Evolutionary conservation across 2,797 vertebrate species (phyloP).

Genomic region (Semaprochilodus insignis): DNA sequence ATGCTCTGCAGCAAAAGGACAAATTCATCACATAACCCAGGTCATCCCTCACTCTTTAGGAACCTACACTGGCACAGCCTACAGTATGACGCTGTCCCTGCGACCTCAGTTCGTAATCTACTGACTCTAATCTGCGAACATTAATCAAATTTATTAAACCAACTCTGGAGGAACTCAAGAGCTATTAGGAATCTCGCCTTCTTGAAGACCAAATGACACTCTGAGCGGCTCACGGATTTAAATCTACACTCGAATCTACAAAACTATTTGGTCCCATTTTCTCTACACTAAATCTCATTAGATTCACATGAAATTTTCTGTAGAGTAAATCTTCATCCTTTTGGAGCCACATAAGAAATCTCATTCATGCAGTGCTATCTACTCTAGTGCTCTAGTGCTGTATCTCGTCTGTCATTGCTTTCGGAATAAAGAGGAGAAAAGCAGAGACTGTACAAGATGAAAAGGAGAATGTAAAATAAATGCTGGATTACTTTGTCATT

Average conservation of each 20-base stretch:
- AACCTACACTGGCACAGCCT: not conserved
- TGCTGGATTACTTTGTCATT: conserved; percentile 89
- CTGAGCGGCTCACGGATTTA: not conserved
- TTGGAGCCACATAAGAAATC: conserved; percentile 17
- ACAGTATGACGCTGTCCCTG: not conserved
- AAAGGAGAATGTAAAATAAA: conserved; percentile 77
- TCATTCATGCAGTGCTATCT: conserved; percentile 49
- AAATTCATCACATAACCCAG: conserved; percentile 24
- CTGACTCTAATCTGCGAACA: not conserved
- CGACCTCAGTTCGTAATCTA: not conserved
- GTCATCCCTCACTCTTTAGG: not conserved
- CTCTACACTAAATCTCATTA: not conserved
- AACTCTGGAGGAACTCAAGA: not conserved
- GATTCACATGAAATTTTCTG: conserved; percentile 19
- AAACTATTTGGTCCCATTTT: not conserved
- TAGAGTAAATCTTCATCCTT: conserved; percentile 25
- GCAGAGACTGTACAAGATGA: conserved; percentile 58
- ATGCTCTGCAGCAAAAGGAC: conserved; percentile 54
- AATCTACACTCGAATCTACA: not conserved
- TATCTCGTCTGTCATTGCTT: conserved; percentile 39
- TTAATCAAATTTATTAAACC: not conserved
- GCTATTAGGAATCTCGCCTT: not conserved
- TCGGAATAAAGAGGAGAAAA: conserved; percentile 59
- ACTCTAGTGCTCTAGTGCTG: conserved; percentile 11
- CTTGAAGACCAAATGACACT: not conserved